Percentiles rank a stretch among this genome's conserved stretches.
Conservation (phyloP, 2,113 vertebrate species). For the Rhinopomastus cyanomelas region DNA sequence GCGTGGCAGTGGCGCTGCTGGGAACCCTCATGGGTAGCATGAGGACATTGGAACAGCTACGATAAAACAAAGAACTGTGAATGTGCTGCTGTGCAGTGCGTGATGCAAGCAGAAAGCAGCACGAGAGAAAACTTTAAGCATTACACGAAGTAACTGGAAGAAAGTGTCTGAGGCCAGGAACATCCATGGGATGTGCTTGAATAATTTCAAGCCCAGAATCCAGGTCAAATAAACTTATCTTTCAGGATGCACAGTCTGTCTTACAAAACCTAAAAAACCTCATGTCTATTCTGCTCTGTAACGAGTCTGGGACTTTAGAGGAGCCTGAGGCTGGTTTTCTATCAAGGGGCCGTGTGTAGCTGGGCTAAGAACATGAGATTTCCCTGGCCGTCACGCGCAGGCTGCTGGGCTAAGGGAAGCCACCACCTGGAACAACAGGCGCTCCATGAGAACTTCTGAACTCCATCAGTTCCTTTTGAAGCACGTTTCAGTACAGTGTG, state of each 20-base stretch:
- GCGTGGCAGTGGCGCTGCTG: background rate
- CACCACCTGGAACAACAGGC: constrained; percentile 27
- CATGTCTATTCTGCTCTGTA: background rate
- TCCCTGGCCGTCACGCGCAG: background rate
- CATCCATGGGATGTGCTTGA: constrained; percentile 35
- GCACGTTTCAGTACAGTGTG: background rate
- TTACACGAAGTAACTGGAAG: constrained; percentile 4
- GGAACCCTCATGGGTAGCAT: background rate
- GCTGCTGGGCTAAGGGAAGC: background rate
- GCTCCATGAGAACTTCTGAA: background rate
- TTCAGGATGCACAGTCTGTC: background rate
- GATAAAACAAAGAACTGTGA: background rate
- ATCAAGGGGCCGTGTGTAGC: background rate
- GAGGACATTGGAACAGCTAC: background rate
- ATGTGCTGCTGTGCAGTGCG: background rate
- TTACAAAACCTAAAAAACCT: background rate
- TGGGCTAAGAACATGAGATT: background rate
- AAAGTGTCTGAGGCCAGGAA: background rate
- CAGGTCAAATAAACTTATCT: constrained; percentile 28
- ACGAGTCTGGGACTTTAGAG: background rate
- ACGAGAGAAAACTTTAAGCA: constrained; percentile 14
- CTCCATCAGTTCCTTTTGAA: background rate
- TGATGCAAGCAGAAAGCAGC: constrained; percentile 1
- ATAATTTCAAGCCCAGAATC: constrained; percentile 17
- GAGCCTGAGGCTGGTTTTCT: background rate